Base-by-base conservation (phyloP, 1,140 invertebrate species). In the Anastatus disparis region DNA sequence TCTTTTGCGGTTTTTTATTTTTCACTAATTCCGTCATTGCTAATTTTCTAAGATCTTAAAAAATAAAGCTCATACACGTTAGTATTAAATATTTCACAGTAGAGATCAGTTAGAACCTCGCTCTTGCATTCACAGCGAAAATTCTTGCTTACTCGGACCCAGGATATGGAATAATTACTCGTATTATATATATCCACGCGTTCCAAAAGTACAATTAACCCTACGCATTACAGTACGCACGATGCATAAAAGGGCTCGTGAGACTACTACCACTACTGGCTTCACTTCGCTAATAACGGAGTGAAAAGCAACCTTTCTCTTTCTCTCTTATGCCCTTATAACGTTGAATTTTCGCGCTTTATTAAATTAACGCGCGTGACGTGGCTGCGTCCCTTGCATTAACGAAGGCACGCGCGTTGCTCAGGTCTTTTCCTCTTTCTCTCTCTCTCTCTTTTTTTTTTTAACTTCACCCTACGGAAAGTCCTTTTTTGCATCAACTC, bases 341-440 rank as follows among this genome's bases (percentile, higher is more conserved):
- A 26, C 24, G 56, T 58, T n/a, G n/a, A 42, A 61, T 22, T 63
- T 62, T 56, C 20, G 58, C 59, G 68, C 59, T 71, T 71, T 65
- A 71, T 71, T 71, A 71, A 64, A 71, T 71, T 71, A 70, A 64
- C 46, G 50, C 50, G 58, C 55, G 27, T 29, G 65, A 50, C 63
- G 22, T 55, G 2, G 31, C 20, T n/a, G n/a, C n/a, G n/a, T 66
- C n/a, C 35, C 52, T 52, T 64, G 29, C 52, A 46, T 58, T 56
- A 31, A 46, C 26, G 38, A 27, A 50, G 10, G 26, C 64, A 15
- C 17, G 15, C 50, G 22, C 3, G 9, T 42, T 12, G 55, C 24
- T 53, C 8, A 1, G 1, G 17, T 8, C 15, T 29, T 40, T 44
- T 26, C 24, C 4, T 44, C 44, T 59, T 61, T 31, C 26, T 46